Conservation (phyloP, 2,888 invertebrate species). For the Pterobdella sp. region DNA sequence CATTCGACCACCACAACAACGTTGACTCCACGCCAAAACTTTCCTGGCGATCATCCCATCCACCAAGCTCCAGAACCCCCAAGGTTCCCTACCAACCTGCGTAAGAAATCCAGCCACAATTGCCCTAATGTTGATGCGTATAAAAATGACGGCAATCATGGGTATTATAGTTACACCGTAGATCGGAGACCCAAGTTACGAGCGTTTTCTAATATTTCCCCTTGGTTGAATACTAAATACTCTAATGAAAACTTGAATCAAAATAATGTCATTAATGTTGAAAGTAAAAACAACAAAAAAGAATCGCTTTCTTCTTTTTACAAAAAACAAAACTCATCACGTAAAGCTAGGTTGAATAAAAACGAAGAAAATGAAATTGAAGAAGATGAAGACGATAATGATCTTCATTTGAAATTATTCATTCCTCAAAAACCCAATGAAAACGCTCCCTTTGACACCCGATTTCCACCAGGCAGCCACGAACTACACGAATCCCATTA, state of each 20-base stretch:
- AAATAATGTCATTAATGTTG: not conserved
- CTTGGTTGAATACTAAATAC: not conserved
- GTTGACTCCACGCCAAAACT: not conserved
- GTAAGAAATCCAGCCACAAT: not conserved
- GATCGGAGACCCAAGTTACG: not conserved
- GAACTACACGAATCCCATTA: not conserved
- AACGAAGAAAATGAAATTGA: not conserved
- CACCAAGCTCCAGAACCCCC: conserved; percentile 3
- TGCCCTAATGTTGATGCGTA: not conserved
- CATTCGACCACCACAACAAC: conserved; percentile 6
- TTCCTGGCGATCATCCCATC: not conserved
- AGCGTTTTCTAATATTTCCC: not conserved
- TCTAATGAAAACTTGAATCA: conserved; percentile 12
- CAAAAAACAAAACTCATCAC: too few species aligned
- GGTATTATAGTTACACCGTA: not conserved
- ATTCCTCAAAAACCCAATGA: not conserved
- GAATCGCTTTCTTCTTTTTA: not conserved
- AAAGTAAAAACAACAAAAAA: not conserved
- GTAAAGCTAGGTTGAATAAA: too few species aligned
- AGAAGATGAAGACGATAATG: not conserved
- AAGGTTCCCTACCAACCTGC: conserved; percentile 4
- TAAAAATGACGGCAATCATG: not conserved
- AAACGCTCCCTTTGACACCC: not conserved
- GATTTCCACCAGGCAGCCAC: not conserved
- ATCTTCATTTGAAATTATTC: conserved; percentile 10